Evolutionary conservation across 2,113 vertebrate species (phyloP).

Genomic region (Columba janthina): DNA sequence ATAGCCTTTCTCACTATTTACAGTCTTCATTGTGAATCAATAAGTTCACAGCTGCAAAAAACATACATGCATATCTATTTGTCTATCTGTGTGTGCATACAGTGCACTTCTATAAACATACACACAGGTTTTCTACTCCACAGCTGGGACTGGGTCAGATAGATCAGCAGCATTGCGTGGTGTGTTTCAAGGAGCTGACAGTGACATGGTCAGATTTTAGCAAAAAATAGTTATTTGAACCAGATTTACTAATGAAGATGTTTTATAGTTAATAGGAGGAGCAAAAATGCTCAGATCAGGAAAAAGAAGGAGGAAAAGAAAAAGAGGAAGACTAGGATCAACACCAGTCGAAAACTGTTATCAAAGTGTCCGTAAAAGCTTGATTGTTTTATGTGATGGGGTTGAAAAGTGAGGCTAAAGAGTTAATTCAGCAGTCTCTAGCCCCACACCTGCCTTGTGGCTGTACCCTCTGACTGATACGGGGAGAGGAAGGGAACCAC

Average conservation of each 20-base stretch:
- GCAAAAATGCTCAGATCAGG: neutral
- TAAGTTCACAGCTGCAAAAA: neutral
- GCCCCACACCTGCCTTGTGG: neutral
- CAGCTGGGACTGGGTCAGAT: neutral
- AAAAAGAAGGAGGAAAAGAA: neutral
- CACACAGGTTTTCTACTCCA: neutral
- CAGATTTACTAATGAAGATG: neutral
- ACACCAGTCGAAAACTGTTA: neutral
- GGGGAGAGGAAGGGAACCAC: neutral
- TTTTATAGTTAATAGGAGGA: neutral
- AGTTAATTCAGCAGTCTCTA: neutral
- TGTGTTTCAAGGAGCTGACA: neutral
- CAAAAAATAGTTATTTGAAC: neutral
- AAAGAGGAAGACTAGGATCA: neutral
- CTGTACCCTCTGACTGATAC: neutral
- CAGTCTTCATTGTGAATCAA: neutral
- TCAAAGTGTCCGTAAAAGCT: neutral
- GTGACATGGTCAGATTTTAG: neutral
- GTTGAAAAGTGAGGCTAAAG: neutral
- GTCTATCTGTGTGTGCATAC: neutral
- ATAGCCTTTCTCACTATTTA: accelerated
- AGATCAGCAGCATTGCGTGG: accelerated
- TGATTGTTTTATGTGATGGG: accelerated
- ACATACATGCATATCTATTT: neutral
- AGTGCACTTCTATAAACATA: neutral